phyloP scores from a whole-genome alignment of 2,113 vertebrate species.

The Chaetura pelagica region DNA sequence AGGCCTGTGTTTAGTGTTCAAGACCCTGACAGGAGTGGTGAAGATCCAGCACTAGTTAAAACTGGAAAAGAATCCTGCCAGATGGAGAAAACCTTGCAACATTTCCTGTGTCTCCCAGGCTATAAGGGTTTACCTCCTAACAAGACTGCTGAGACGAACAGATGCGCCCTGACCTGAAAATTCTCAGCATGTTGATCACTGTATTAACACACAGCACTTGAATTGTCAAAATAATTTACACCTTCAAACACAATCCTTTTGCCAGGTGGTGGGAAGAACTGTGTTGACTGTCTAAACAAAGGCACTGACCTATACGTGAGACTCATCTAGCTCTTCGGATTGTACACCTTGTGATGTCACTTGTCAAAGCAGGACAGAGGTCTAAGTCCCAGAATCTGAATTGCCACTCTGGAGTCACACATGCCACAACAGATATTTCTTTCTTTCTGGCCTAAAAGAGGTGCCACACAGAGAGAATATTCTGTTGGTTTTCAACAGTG shows the following conservation, averaged over 20 bases:
- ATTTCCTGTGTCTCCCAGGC: neutral
- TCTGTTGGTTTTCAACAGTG: neutral
- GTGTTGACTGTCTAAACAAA: slow-evolving; percentile 19
- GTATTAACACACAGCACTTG: slow-evolving; percentile 37
- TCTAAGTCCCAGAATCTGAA: neutral
- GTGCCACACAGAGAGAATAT: neutral
- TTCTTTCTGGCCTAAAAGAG: neutral
- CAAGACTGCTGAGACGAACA: neutral
- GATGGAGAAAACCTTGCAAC: neutral
- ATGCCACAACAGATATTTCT: neutral
- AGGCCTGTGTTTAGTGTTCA: neutral
- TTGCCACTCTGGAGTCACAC: neutral
- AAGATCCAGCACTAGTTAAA: neutral
- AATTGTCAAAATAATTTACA: slow-evolving; percentile 59
- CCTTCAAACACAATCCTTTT: slow-evolving; percentile 44
- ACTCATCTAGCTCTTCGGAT: neutral
- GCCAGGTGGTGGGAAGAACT: slow-evolving; percentile 20
- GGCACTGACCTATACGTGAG: neutral
- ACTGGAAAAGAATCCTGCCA: neutral
- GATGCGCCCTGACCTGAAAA: slow-evolving; percentile 46
- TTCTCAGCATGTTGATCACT: slow-evolving; percentile 47
- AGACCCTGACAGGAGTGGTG: neutral
- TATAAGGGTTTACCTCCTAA: slow-evolving; percentile 26
- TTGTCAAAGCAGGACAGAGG: neutral
- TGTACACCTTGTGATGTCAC: neutral